phyloP scores from a whole-genome alignment of 2,797 vertebrate genomes.

The Pristis pectinata region DNA sequence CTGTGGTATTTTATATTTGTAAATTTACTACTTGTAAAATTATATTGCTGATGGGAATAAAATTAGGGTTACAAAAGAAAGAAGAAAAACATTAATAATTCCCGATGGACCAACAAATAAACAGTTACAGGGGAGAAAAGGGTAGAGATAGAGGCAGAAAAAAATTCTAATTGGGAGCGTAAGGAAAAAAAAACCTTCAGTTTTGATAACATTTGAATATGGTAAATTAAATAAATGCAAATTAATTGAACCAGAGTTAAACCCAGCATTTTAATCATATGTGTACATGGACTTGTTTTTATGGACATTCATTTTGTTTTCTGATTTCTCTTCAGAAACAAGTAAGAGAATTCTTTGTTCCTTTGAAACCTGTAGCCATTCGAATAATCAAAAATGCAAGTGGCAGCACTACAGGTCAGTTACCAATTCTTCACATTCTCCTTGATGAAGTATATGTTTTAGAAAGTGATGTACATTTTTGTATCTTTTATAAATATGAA shows the following conservation, averaged over 20 bases:
- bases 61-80: too few relatives aligned
- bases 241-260: not conserved
- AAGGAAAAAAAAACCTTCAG: not conserved
- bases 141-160: too few relatives aligned
- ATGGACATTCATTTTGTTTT: not conserved
- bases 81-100: too few relatives aligned
- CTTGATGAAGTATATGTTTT: not conserved
- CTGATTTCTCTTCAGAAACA: slow-evolving; percentile 64
- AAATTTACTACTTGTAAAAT: not conserved
- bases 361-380: slow-evolving; percentile 78
- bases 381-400: slow-evolving; percentile 69
- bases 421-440: not conserved
- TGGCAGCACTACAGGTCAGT: slow-evolving; percentile 76
- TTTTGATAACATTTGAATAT: not conserved
- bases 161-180: not conserved
- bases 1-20: not conserved
- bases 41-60: too few relatives aligned
- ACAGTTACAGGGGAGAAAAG: too few relatives aligned
- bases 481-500: not conserved
- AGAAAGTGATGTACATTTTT: not conserved
- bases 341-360: slow-evolving; percentile 78
- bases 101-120: too few relatives aligned
- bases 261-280: not conserved
- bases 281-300: not conserved
- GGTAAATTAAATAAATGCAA: not conserved